phyloP scores from a whole-genome alignment of 2,797 vertebrate species.

The Nasua narica region DNA sequence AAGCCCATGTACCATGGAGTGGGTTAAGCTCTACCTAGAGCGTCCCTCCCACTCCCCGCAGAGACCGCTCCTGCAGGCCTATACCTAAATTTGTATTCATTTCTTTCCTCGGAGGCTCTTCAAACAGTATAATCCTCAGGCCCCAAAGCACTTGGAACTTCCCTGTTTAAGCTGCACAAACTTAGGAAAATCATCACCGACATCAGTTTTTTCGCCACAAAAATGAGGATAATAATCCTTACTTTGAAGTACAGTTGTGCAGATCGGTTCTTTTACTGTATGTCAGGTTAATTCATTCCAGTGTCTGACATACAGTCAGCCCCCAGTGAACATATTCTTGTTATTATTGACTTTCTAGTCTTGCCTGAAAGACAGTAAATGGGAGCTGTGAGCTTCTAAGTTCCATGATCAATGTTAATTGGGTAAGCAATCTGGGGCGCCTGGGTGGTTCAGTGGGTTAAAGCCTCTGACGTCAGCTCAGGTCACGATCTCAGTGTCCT shows the following conservation, averaged over 20 bases:
- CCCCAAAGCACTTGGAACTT: not conserved
- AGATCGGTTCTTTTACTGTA: not conserved
- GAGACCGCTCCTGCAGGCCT: not conserved
- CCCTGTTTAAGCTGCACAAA: not conserved
- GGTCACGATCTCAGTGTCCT: too few relatives aligned
- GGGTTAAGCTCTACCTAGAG: not conserved
- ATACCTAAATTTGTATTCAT: too few relatives aligned
- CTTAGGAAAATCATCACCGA: not conserved
- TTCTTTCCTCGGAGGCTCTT: not conserved
- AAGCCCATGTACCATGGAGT: not conserved
- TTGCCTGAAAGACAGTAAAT: not conserved
- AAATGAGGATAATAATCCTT: not conserved
- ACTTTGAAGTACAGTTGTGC: not conserved
- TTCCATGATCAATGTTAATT: not conserved
- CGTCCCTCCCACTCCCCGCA: fast-evolving
- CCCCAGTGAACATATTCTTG: not conserved
- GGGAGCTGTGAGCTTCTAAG: not conserved
- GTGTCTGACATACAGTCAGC: fast-evolving
- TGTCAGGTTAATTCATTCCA: not conserved
- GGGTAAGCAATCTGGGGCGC: not conserved
- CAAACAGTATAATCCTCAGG: not conserved
- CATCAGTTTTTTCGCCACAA: not conserved
- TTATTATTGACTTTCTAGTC: not conserved
- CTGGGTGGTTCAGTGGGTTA: too few relatives aligned
- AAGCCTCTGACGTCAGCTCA: too few relatives aligned